Evolutionary conservation across 2,888 invertebrate genomes (phyloP).

Genomic region (Chloromyia formosa): DNA sequence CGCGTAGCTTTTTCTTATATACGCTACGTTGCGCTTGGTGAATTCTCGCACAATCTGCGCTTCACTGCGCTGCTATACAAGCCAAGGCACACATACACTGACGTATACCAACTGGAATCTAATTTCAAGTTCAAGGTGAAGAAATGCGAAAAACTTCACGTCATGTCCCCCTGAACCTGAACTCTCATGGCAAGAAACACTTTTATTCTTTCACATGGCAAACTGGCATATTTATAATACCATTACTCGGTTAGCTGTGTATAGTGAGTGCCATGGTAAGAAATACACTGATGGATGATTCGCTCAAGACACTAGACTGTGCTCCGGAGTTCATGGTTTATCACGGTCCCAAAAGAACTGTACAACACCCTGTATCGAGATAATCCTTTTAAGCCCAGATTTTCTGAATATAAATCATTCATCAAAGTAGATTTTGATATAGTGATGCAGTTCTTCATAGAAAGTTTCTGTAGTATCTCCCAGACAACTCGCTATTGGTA

Average conservation of each 20-base stretch:
- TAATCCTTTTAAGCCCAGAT: no score
- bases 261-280: conserved; percentile 13
- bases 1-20: neutral
- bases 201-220: conserved; percentile 42
- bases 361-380: no score
- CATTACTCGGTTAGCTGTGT: conserved; percentile 10
- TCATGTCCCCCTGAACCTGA: conserved; percentile 54
- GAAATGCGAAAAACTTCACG: conserved; percentile 54
- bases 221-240: conserved; percentile 40
- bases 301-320: no score
- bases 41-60: conserved; percentile 3
- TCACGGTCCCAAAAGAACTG: no score
- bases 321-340: no score
- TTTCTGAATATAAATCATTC: no score
- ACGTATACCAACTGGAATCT: conserved; percentile 50
- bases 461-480: no score
- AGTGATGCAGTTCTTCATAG: no score
- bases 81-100: neutral
- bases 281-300: no score
- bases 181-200: conserved; percentile 43
- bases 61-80: neutral
- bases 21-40: conserved; percentile 12
- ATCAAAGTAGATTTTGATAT: no score
- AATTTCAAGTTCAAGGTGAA: conserved; percentile 64
- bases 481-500: no score